A percentile compares a stretch with the other conserved stretches of the same genome.
Evolutionary conservation across 2,113 vertebrate genomes (phyloP).

Genomic region (Oophaga pumilio): DNA sequence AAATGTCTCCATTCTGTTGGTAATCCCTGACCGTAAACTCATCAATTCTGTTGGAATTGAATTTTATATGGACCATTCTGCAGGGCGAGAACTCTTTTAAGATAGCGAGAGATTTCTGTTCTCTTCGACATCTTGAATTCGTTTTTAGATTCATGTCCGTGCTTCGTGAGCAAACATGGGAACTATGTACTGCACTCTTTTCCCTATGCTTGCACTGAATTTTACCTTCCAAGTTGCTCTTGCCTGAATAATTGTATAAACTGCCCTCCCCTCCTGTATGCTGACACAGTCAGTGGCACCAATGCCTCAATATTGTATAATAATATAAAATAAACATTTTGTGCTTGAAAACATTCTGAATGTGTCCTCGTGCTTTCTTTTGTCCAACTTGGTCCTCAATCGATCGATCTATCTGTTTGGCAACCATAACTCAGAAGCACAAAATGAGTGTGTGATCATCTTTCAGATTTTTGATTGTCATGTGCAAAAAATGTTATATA

Average conservation of each 20-base stretch:
- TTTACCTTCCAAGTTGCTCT: conserved; percentile 71
- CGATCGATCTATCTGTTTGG: background rate
- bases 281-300: conserved; percentile 79
- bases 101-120: conserved; percentile 88
- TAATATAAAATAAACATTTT: conserved; percentile 95
- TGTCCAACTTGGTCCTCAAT: background rate
- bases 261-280: conserved; percentile 68
- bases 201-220: conserved; percentile 71
- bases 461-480: background rate
- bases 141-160: conserved; percentile 72
- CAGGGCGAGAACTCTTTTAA: conserved; percentile 75
- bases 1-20: conserved; percentile 62
- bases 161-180: conserved; percentile 72
- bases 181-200: conserved; percentile 65
- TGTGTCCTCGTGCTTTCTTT: conserved; percentile 59
- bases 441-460: background rate
- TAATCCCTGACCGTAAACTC: conserved; percentile 74
- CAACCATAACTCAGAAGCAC: background rate
- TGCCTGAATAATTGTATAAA: conserved; percentile 74
- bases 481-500: too few species aligned
- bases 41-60: conserved; percentile 88
- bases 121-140: conserved; percentile 79
- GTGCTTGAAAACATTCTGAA: conserved; percentile 82
- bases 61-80: conserved; percentile 83
- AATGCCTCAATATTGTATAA: conserved; percentile 79